Base-by-base conservation (phyloP, 2,113 vertebrate genomes). In the Alligator mississippiensis region DNA sequence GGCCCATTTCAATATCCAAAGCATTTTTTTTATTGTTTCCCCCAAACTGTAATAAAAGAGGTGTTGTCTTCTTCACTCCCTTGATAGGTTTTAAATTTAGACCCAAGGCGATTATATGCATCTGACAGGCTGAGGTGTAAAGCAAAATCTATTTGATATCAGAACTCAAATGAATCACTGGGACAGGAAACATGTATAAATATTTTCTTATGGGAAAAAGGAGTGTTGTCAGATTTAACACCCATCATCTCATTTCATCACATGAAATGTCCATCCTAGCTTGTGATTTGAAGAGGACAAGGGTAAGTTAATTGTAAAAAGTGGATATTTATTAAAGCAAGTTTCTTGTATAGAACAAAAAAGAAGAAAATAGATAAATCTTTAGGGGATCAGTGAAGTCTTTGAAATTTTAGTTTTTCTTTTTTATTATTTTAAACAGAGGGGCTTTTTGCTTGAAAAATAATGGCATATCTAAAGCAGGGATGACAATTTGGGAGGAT, bases 51-150 rank as follows among this genome's bases (percentile, higher is more conserved):
- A 96, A 94, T 95, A 96, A 97, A 95, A 96, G 90, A 93, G 63
- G 78, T 95, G 85, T 96, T 95, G 93, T 96, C 89, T 77, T 38
- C 89, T 96, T 95, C 85, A 81, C 95, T 97, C 81, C 79, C 89
- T 79, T 94, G 87, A 91, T 93, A 87, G 80, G 59, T 95, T 97
- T 97, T 94, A 95, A 96, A 97, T 97, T 96, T 93, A 97, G 91
- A 89, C 89, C 34, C 18, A 88, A 90, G 92, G 30, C 38, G 5
- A 47, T 30, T 3, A 28, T 74, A 75, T 76, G n/a, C 59, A 83
- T 93, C 90, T 96, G 97, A 96, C 95, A 96, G 92, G 55, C 28
- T 13, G 77, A 95, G 85, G 89, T 96, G 62, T 92, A 95, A 96
- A 96, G 88, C 57, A 94, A 96, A 94, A 96, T 89, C 75, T 92